These are phyloP conservation scores for Hyposoter dolosus DNA, from an alignment of 2,888 invertebrate species.

Conservation along the genomic window DNA sequence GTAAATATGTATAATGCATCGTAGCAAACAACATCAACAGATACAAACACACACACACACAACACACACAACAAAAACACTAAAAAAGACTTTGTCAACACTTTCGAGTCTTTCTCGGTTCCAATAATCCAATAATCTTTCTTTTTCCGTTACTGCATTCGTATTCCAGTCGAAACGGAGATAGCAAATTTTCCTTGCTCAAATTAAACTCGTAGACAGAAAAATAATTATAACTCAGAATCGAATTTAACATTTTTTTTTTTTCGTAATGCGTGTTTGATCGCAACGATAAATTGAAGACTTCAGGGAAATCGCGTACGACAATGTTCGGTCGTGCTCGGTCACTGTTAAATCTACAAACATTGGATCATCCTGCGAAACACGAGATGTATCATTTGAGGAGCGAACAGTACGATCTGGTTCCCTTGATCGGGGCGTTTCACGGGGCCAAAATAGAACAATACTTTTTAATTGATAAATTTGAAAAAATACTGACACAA, in stretches of 20 bases:
- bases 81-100: conserved; percentile 4
- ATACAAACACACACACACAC: conserved; percentile 17
- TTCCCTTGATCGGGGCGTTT: conserved; percentile 52
- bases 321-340: neutral
- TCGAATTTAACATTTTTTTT: conserved; percentile 35
- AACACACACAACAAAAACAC: conserved; percentile 18
- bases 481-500: conserved; percentile 21
- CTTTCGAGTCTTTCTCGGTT: conserved; percentile 9
- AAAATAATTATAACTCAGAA: conserved; percentile 29
- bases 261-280: conserved; percentile 29
- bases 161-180: conserved; percentile 2
- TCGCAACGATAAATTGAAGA: conserved; percentile 6
- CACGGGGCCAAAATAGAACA: conserved; percentile 68
- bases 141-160: neutral
- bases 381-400: conserved; percentile 8
- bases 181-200: conserved; percentile 11
- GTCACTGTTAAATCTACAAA: neutral
- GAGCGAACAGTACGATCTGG: conserved; percentile 20
- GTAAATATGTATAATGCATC: conserved; percentile 70
- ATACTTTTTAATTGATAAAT: conserved; percentile 53
- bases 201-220: conserved; percentile 1
- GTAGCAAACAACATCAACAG: conserved; percentile 41
- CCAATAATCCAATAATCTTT: conserved; percentile 7
- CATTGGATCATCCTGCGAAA: neutral
- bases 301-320: neutral